Percentiles rank a stretch among this genome's conserved stretches.
phyloP scores from a whole-genome alignment of 2,113 vertebrate species.

The Haemorhous mexicanus region DNA sequence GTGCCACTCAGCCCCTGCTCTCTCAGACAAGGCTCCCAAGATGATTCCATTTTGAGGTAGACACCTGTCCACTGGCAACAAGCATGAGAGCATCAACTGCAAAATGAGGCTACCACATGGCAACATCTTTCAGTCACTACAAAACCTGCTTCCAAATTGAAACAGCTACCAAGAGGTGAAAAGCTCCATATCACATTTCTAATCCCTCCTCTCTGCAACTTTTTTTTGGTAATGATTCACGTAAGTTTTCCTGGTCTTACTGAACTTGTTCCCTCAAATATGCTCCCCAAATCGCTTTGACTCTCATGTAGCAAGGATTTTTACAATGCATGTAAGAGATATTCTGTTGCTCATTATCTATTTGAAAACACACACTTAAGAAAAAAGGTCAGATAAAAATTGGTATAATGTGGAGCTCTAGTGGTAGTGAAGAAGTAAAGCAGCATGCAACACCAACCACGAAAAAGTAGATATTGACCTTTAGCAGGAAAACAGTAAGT shows the following conservation, averaged over 20 bases:
- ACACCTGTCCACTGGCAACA: slow-evolving; percentile 2
- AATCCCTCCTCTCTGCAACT: neutral
- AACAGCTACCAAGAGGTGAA: slow-evolving; percentile 21
- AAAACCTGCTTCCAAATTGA: slow-evolving; percentile 13
- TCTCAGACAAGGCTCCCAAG: neutral
- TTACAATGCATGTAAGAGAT: neutral
- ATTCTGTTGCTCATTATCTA: neutral
- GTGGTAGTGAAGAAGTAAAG: slow-evolving; percentile 62
- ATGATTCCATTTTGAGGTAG: neutral
- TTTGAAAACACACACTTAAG: neutral
- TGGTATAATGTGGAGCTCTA: slow-evolving; percentile 73
- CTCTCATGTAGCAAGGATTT: neutral
- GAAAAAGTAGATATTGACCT: neutral
- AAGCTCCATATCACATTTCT: neutral
- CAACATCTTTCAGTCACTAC: slow-evolving; percentile 5
- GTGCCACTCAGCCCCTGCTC: neutral
- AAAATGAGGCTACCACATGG: neutral
- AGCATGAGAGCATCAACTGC: neutral
- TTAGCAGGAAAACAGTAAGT: neutral
- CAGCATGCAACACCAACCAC: neutral
- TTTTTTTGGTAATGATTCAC: neutral
- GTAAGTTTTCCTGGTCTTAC: neutral
- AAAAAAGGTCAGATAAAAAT: slow-evolving; percentile 36
- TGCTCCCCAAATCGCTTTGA: neutral
- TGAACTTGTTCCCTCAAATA: neutral